phyloP scores from a whole-genome alignment of 2,888 invertebrate genomes.

The Scelioninae gen. 1 region DNA sequence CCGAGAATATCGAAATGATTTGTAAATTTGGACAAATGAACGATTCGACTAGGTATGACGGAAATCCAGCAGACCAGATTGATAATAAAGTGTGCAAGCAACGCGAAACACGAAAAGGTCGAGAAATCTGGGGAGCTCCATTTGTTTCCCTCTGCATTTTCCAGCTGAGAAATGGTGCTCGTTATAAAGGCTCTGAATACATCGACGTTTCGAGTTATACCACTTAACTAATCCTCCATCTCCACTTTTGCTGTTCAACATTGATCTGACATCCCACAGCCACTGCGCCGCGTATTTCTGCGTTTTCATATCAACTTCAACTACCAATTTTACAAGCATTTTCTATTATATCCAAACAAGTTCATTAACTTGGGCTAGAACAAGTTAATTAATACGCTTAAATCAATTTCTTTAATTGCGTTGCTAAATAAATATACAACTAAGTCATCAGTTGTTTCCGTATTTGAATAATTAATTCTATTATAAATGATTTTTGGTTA shows the following conservation, averaged over 20 bases:
- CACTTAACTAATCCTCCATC: conserved; percentile 69
- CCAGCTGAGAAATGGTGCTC: conserved; percentile 76
- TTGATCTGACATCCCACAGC: conserved; percentile 57
- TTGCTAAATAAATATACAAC: conserved; percentile 3
- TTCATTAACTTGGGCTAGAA: conserved; percentile 53
- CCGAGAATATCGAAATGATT: conserved; percentile 51
- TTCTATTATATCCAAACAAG: conserved; percentile 53
- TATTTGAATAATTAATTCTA: no score
- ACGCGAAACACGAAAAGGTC: conserved; percentile 39
- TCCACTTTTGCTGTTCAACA: conserved; percentile 58
- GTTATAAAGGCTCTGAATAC: conserved; percentile 75
- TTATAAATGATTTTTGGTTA: no score
- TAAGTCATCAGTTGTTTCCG: no score
- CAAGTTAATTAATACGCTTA: conserved; percentile 45
- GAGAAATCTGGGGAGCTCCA: conserved; percentile 69
- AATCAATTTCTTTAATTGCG: conserved; percentile 44
- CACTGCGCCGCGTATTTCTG: conserved; percentile 29
- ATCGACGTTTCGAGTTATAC: conserved; percentile 71
- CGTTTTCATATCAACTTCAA: conserved; percentile 49
- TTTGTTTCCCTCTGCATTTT: conserved; percentile 74
- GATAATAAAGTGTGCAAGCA: conserved; percentile 59
- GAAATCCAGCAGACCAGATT: conserved; percentile 58
- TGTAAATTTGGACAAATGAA: conserved; percentile 64
- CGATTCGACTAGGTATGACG: conserved; percentile 31
- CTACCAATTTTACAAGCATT: conserved; percentile 53